Evolutionary conservation across 2,113 vertebrate genomes (phyloP).

Genomic region (Geothlypis trichas): DNA sequence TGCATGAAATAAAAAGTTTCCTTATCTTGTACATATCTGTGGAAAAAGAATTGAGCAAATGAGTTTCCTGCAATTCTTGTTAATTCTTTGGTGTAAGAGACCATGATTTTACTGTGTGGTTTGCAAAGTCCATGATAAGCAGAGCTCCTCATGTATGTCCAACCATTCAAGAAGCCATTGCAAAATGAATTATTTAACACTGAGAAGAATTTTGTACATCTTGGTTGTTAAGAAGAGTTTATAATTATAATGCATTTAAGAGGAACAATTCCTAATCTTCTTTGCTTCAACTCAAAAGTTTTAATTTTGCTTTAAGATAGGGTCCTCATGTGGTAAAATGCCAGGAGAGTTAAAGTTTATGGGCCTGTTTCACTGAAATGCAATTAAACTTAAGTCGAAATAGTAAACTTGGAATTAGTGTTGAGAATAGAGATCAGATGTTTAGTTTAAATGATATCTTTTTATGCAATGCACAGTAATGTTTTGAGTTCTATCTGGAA

Average conservation of each 20-base stretch:
- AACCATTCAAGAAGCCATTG: not conserved
- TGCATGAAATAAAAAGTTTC: not conserved
- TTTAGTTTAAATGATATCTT: not conserved
- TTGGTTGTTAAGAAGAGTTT: not conserved
- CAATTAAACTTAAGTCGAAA: not conserved
- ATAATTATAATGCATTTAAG: not conserved
- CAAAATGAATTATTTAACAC: not conserved
- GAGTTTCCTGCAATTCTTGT: not conserved
- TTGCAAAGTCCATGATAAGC: not conserved
- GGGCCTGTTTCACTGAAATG: not conserved
- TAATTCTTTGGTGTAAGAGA: not conserved
- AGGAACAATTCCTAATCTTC: not conserved
- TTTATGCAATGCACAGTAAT: not conserved
- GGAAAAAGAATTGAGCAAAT: not conserved
- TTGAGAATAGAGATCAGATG: not conserved
- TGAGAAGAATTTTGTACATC: not conserved
- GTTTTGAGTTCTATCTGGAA: conserved; percentile 26
- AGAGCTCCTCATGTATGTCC: not conserved
- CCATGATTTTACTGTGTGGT: not conserved
- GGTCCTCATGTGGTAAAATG: not conserved
- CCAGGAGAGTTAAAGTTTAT: not conserved
- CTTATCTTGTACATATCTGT: not conserved
- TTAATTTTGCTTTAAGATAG: not conserved
- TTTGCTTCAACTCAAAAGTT: not conserved
- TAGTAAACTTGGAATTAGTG: not conserved